These are phyloP conservation scores for Tetranychus truncatus DNA, from an alignment of 2,888 invertebrate genomes.

Conservation along the genomic window DNA sequence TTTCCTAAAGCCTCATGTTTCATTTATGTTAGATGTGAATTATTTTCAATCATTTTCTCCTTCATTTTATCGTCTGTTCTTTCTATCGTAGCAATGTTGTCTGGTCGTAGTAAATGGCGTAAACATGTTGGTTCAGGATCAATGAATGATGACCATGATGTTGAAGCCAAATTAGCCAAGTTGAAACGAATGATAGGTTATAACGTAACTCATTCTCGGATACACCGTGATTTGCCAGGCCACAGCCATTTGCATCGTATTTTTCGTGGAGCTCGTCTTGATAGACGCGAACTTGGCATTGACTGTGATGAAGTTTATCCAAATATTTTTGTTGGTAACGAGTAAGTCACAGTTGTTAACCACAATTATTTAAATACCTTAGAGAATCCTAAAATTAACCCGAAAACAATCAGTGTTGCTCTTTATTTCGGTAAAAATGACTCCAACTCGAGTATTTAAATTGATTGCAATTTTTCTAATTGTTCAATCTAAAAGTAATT, in stretches of 20 bases:
- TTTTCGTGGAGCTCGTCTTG: neutral
- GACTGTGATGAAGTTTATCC: constrained; percentile 59
- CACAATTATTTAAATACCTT: neutral
- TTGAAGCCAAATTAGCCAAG: constrained; percentile 7
- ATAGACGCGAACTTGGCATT: constrained; percentile 33
- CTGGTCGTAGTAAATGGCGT: constrained; percentile 4
- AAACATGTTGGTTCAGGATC: neutral
- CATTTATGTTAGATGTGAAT: neutral
- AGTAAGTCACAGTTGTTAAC: constrained; percentile 38
- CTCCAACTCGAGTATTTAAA: too few relatives aligned
- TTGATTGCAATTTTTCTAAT: too few relatives aligned
- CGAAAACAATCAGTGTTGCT: too few relatives aligned
- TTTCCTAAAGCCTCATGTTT: too few relatives aligned
- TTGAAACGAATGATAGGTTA: constrained; percentile 5
- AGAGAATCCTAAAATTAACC: too few relatives aligned
- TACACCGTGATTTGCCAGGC: constrained; percentile 8
- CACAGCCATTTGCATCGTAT: neutral
- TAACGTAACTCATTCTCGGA: neutral
- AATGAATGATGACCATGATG: neutral
- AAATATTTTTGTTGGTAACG: constrained; percentile 52
- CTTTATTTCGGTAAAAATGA: too few relatives aligned
- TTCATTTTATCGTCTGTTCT: neutral
- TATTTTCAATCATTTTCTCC: neutral
- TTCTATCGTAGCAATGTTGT: neutral
- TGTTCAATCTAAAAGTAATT: too few relatives aligned